Evolutionary conservation across 2,888 invertebrate species (phyloP).

Genomic region (Tubulanus polymorphus): DNA sequence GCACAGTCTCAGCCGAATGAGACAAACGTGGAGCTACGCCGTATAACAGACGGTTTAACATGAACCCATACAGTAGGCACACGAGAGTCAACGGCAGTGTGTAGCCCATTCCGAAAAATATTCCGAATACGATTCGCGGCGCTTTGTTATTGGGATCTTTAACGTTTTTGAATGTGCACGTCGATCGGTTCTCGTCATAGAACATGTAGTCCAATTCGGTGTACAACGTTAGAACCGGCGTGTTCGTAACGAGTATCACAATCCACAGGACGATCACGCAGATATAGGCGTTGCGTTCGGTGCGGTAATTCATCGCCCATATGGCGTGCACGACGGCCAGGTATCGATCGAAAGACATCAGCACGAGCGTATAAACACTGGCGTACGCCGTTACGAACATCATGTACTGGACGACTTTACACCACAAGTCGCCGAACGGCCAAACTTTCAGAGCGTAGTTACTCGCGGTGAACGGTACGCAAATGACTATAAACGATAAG

Average conservation of each 20-base stretch:
- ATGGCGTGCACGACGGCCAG: slow-evolving; percentile 92
- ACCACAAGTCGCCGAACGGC: slow-evolving; percentile 88
- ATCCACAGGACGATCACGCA: slow-evolving; percentile 79
- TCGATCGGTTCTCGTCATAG: slow-evolving; percentile 30
- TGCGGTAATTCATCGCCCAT: slow-evolving; percentile 77
- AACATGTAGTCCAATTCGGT: slow-evolving; percentile 49
- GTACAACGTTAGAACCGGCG: slow-evolving; percentile 42
- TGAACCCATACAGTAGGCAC: slow-evolving; percentile 80
- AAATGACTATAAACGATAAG: slow-evolving; percentile 84
- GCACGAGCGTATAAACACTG: slow-evolving; percentile 86
- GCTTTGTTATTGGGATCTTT: slow-evolving; percentile 5
- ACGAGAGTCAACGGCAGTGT: slow-evolving; percentile 82
- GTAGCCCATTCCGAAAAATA: slow-evolving; percentile 79
- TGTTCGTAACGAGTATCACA: slow-evolving; percentile 59
- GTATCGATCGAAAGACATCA: slow-evolving; percentile 87
- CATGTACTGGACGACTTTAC: slow-evolving; percentile 85
- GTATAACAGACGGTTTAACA: slow-evolving; percentile 83
- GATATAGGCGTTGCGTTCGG: slow-evolving; percentile 73
- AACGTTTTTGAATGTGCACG: slow-evolving; percentile 31
- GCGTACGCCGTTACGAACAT: slow-evolving; percentile 89
- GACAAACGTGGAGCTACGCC: slow-evolving; percentile 63
- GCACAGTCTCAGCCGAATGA: slow-evolving; percentile 71
- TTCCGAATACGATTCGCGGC: slow-evolving; percentile 29
- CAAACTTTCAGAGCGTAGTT: slow-evolving; percentile 82
- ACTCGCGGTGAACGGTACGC: slow-evolving; percentile 89